These are phyloP conservation scores for Liposcelis brunnea DNA, from an alignment of 2,888 invertebrate genomes.

Conservation along the genomic window DNA sequence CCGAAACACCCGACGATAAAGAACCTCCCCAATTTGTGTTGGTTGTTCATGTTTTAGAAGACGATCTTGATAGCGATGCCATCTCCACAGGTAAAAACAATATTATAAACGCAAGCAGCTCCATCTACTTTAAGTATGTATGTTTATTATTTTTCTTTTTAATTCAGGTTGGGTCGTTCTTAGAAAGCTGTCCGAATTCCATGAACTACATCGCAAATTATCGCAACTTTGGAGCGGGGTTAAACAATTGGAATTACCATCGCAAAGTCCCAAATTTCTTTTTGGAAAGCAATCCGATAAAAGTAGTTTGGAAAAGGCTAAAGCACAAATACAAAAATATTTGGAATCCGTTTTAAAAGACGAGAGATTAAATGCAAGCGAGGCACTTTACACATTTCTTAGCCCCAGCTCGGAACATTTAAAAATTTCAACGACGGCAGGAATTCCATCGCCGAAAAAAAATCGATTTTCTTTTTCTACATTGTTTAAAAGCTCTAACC, in stretches of 20 bases:
- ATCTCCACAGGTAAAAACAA: constrained; percentile 35
- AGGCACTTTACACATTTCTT: constrained; percentile 79
- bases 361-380: constrained; percentile 71
- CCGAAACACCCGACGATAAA: constrained; percentile 38
- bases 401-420: constrained; percentile 82
- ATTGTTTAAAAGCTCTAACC: constrained; percentile 56
- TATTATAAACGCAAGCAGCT: constrained; percentile 39
- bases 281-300: constrained; percentile 64
- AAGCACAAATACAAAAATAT: constrained; percentile 67
- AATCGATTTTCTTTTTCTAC: constrained; percentile 73
- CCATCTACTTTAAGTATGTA: constrained; percentile 35
- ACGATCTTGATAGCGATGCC: constrained; percentile 36
- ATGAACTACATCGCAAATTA: constrained; percentile 68
- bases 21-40: constrained; percentile 54
- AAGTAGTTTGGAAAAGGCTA: constrained; percentile 64
- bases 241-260: constrained; percentile 66
- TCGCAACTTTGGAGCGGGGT: constrained; percentile 65
- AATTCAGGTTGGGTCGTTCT: constrained; percentile 15
- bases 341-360: constrained; percentile 77
- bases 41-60: constrained; percentile 57
- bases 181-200: constrained; percentile 38
- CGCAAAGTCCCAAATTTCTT: constrained; percentile 60
- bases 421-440: constrained; percentile 41
- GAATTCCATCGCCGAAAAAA: constrained; percentile 56
- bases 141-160: not conserved